A percentile compares a stretch with the other conserved stretches of the same genome.
Evolutionary conservation across 92 coral and sea anemone genomes (phyloP).

Genomic region (Zoanthus sociatus): DNA sequence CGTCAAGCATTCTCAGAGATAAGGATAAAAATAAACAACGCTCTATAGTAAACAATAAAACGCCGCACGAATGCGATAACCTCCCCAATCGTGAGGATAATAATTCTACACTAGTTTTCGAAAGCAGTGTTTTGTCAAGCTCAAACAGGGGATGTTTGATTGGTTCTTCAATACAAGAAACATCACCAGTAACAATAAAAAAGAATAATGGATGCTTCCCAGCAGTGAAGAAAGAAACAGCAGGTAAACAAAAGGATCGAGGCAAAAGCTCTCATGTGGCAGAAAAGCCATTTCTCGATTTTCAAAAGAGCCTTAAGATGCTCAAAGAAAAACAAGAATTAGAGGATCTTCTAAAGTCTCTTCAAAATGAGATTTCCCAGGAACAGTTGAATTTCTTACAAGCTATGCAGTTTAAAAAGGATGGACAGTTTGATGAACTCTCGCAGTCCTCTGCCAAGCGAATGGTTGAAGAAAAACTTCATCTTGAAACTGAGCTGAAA

Average conservation of each 20-base stretch:
- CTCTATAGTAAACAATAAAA: background rate
- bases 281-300: background rate
- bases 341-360: slow-evolving; percentile 8
- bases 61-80: background rate
- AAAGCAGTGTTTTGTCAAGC: background rate
- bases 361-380: slow-evolving; percentile 21
- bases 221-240: background rate
- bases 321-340: slow-evolving; percentile 41
- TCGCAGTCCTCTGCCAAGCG: slow-evolving; percentile 17
- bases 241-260: background rate
- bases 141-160: background rate
- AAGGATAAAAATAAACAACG: background rate
- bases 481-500: slow-evolving; percentile 12
- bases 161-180: background rate
- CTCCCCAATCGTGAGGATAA: background rate
- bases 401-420: slow-evolving; percentile 23
- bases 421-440: slow-evolving; percentile 17
- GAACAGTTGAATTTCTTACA: slow-evolving; percentile 42
- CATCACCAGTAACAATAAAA: background rate
- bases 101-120: background rate
- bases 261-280: background rate
- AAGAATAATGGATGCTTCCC: background rate
- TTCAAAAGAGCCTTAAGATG: background rate
- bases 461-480: slow-evolving; percentile 27
- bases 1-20: background rate